Conservation (phyloP, 2,888 invertebrate genomes). For the Eudasyphora cyanicolor region DNA sequence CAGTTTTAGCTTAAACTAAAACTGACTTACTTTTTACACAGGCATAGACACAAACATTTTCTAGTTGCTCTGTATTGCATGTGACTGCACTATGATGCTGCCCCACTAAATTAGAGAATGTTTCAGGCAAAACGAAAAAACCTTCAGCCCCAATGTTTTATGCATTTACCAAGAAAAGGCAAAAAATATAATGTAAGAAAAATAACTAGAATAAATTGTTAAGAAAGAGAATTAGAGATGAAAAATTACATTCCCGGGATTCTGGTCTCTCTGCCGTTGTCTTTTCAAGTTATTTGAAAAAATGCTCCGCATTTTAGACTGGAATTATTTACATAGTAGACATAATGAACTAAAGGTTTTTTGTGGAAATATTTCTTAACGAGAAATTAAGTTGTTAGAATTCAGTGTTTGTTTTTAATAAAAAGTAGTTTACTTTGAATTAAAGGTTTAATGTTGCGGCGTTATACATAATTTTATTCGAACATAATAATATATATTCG, state of each 20-base stretch:
- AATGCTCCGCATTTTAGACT: not conserved
- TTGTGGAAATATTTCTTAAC: not conserved
- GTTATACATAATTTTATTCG: too few relatives aligned
- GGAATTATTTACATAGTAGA: not conserved
- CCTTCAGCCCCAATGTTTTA: conserved; percentile 3
- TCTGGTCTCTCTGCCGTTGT: not conserved
- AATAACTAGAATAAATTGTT: not conserved
- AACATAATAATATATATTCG: too few relatives aligned
- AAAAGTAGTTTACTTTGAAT: too few relatives aligned
- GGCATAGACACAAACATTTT: not conserved
- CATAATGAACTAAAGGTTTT: not conserved
- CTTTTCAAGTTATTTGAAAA: not conserved
- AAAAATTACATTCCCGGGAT: not conserved
- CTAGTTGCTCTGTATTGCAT: conserved; percentile 5
- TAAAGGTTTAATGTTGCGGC: too few relatives aligned
- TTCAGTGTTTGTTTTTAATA: too few relatives aligned
- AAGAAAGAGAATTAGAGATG: not conserved
- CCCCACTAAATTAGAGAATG: conserved; percentile 20
- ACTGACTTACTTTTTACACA: conserved; percentile 44
- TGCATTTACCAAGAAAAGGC: conserved; percentile 1
- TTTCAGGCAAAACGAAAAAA: not conserved
- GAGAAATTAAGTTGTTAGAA: too few relatives aligned
- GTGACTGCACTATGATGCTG: not conserved
- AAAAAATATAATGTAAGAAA: not conserved
- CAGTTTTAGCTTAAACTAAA: conserved; percentile 51